Percentiles rank a stretch among this genome's conserved stretches.
Conservation (phyloP, 2,888 invertebrate genomes). For the Panzeria rudis region DNA sequence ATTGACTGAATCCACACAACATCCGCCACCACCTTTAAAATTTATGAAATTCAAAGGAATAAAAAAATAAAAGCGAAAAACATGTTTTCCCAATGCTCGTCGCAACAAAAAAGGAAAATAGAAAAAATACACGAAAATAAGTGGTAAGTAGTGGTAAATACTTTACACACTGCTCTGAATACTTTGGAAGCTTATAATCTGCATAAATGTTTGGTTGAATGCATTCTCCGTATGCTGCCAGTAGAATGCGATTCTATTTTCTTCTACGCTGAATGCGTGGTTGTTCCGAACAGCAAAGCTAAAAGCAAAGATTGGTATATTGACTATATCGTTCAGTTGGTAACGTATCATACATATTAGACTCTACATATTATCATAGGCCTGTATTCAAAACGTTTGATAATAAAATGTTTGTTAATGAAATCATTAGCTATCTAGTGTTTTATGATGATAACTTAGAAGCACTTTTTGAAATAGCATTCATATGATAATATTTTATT, state of each 20-base stretch:
- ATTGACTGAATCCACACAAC: not conserved
- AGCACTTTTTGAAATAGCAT: no score
- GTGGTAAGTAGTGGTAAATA: conserved; percentile 71
- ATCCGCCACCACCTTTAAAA: conserved; percentile 50
- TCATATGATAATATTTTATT: no score
- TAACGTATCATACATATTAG: not conserved
- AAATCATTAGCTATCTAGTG: no score
- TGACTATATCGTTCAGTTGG: not conserved
- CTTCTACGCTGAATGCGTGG: conserved; percentile 33
- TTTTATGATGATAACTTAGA: no score
- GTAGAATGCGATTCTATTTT: conserved; percentile 9
- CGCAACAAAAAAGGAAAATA: conserved; percentile 30
- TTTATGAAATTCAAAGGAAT: conserved; percentile 69
- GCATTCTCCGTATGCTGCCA: conserved; percentile 38
- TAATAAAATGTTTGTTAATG: no score
- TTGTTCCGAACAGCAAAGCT: not conserved
- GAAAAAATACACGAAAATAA: conserved; percentile 45
- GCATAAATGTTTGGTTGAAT: conserved; percentile 66
- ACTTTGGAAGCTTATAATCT: conserved; percentile 70
- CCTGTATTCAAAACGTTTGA: no score
- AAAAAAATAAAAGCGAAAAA: conserved; percentile 48
- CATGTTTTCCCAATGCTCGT: conserved; percentile 60
- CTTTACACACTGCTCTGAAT: conserved; percentile 68
- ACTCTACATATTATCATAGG: not conserved
- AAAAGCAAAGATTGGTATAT: not conserved